Percentiles rank a stretch among this genome's conserved stretches.
phyloP scores from a whole-genome alignment of 2,113 vertebrate genomes.

The Corynorhinus townsendii region DNA sequence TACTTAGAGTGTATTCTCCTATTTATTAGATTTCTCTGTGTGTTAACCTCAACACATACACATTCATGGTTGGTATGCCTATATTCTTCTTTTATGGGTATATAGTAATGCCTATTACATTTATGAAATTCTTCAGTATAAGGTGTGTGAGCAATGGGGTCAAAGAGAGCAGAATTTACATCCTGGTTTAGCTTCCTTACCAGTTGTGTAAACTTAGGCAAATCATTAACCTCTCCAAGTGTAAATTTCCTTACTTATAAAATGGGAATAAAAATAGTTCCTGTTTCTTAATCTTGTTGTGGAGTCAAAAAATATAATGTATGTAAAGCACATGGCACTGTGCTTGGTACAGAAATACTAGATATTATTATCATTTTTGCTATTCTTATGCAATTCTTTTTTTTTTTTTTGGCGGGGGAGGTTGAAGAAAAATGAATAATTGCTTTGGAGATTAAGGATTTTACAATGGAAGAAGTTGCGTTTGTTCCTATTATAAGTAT shows the following conservation, averaged over 20 bases:
- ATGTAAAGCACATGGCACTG: not conserved
- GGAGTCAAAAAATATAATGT: not conserved
- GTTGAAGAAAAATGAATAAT: not conserved
- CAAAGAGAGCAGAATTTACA: not conserved
- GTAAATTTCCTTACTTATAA: conserved; percentile 6
- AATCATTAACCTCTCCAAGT: not conserved
- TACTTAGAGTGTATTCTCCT: not conserved
- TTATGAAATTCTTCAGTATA: not conserved
- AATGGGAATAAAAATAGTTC: not conserved
- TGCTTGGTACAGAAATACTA: not conserved
- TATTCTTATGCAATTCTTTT: not conserved
- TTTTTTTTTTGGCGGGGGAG: too few species aligned
- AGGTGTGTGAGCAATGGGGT: not conserved
- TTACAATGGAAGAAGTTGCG: not conserved
- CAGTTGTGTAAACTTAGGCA: not conserved
- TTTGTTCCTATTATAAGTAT: not conserved
- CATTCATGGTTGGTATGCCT: not conserved
- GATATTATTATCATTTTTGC: not conserved
- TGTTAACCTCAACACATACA: not conserved
- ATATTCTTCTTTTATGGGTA: not conserved
- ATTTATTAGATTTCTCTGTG: not conserved
- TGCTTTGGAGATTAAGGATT: not conserved
- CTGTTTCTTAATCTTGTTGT: not conserved
- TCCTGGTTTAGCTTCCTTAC: not conserved
- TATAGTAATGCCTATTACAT: not conserved